Evolutionary conservation across 2,113 vertebrate genomes (phyloP).

Genomic region (Sylvietta virens): DNA sequence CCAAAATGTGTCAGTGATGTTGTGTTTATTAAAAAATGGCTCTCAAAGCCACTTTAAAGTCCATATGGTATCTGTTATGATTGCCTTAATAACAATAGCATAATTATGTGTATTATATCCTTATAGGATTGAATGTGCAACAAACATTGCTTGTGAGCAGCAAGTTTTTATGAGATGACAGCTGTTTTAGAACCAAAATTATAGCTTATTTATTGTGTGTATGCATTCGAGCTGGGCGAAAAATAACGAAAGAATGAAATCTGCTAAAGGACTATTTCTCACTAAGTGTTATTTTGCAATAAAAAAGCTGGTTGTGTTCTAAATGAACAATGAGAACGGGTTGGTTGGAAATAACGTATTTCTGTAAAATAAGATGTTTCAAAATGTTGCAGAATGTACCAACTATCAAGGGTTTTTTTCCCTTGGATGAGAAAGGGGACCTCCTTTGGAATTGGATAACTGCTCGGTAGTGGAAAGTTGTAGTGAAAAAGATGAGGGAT

Average conservation of each 20-base stretch:
- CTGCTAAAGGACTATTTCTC: conserved; percentile 19
- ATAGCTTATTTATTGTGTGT: conserved; percentile 52
- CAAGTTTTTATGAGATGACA: conserved; percentile 48
- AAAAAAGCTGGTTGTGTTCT: conserved; percentile 5
- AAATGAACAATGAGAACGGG: conserved; percentile 41
- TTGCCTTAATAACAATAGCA: conserved; percentile 50
- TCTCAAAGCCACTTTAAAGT: conserved; percentile 22
- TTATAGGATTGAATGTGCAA: conserved; percentile 30
- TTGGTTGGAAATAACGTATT: background rate
- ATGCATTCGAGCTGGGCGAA: background rate
- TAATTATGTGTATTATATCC: conserved; percentile 41
- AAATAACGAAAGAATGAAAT: conserved; percentile 24
- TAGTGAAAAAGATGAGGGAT: background rate
- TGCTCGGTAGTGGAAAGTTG: background rate
- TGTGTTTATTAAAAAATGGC: background rate
- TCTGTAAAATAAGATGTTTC: background rate
- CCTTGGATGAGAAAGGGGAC: background rate
- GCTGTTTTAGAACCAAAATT: conserved; percentile 54
- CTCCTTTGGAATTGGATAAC: background rate
- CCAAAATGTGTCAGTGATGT: background rate
- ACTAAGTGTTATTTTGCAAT: conserved; percentile 44
- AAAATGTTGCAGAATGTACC: background rate
- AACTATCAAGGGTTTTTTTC: background rate
- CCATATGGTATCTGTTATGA: conserved; percentile 44
- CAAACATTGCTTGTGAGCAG: conserved; percentile 46